phyloP scores from a whole-genome alignment of 2,113 vertebrate species.

The Lonchura striata region DNA sequence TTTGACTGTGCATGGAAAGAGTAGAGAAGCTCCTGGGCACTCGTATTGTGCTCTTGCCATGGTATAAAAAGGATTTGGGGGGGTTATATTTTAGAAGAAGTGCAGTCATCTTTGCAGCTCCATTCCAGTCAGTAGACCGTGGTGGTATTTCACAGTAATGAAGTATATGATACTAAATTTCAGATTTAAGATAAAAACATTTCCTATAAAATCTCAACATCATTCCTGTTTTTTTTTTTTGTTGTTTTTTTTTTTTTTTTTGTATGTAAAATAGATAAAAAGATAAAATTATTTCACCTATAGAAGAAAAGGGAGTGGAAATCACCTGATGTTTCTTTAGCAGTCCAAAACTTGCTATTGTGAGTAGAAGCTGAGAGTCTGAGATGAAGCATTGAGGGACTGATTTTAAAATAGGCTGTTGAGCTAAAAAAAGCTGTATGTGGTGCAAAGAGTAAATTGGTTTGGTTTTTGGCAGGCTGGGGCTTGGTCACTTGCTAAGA shows the following conservation, averaged over 20 bases:
- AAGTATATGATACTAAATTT: not conserved
- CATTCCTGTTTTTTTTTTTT: not conserved
- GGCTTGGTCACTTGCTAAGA: not conserved
- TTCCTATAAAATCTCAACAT: not conserved
- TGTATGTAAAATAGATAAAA: not conserved
- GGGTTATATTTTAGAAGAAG: not conserved
- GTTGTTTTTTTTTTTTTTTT: not conserved
- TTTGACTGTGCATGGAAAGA: not conserved
- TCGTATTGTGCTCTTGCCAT: fast-evolving
- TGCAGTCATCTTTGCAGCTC: not conserved
- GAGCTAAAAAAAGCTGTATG: not conserved
- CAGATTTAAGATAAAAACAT: not conserved
- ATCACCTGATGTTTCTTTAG: not conserved
- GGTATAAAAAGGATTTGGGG: not conserved
- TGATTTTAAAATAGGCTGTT: not conserved
- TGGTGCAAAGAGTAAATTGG: not conserved
- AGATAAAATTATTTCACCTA: not conserved
- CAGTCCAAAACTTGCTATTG: not conserved
- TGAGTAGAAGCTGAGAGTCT: not conserved
- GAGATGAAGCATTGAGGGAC: not conserved
- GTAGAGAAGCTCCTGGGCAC: not conserved
- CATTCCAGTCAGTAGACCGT: not conserved
- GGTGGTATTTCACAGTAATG: not conserved
- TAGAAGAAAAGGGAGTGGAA: not conserved
- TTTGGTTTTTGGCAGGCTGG: not conserved